Percentiles rank a stretch among this genome's conserved stretches.
Conservation (phyloP, 1,140 invertebrate species). For the Thalassaphorura encarpata region DNA sequence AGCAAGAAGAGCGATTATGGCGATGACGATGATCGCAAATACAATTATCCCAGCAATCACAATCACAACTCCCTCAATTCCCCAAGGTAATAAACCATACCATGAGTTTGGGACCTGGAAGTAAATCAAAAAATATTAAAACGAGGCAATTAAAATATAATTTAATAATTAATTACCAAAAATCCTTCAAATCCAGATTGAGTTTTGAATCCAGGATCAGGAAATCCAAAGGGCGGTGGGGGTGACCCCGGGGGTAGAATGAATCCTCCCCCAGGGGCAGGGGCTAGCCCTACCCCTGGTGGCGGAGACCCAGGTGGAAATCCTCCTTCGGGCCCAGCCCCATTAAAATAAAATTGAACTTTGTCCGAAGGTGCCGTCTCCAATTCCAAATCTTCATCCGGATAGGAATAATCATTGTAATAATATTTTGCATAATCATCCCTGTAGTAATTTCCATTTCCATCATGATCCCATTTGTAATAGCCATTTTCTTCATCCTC, state of each 20-base stretch:
- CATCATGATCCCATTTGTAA: too few relatives aligned
- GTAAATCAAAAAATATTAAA: too few relatives aligned
- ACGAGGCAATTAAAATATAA: neutral
- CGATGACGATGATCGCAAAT: conserved; percentile 29
- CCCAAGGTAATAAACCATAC: conserved; percentile 32
- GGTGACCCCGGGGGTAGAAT: conserved; percentile 2
- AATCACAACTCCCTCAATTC: conserved; percentile 32
- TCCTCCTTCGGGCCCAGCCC: neutral
- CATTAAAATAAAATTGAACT: too few relatives aligned
- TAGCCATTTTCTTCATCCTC: too few relatives aligned
- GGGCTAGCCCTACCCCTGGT: neutral
- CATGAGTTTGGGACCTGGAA: conserved; percentile 30
- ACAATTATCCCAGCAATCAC: conserved; percentile 30
- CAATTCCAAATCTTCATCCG: too few relatives aligned
- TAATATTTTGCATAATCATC: too few relatives aligned
- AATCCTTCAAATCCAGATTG: conserved; percentile 33
- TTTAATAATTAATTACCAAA: conserved; percentile 19
- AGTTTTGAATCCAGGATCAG: conserved; percentile 29
- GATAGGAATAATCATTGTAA: too few relatives aligned
- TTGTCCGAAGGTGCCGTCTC: too few relatives aligned
- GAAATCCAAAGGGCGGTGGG: conserved; percentile 22
- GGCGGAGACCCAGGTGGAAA: neutral
- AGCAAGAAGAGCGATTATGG: conserved; percentile 26
- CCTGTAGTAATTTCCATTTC: too few relatives aligned
- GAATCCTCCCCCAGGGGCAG: neutral